Conservation (phyloP, 2,113 vertebrate species). For the Anas platyrhynchos region DNA sequence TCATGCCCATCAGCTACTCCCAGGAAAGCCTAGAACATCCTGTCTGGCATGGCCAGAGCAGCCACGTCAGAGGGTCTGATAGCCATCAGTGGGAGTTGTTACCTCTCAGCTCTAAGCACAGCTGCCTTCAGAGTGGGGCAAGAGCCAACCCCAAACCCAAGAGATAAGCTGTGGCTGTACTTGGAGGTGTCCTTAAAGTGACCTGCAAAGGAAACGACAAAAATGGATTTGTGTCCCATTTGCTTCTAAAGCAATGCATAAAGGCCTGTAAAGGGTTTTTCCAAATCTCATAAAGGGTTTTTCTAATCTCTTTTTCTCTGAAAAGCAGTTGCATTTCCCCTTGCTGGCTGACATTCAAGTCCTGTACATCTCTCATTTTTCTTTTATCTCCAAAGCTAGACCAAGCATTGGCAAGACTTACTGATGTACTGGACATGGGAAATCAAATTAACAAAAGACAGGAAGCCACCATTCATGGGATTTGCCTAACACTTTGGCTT, state of each 20-base stretch:
- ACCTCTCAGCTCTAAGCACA: constrained; percentile 16
- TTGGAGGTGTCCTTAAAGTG: constrained; percentile 29
- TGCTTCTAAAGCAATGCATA: background rate
- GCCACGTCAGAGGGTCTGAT: background rate
- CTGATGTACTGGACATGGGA: background rate
- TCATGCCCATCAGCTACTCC: fast-evolving
- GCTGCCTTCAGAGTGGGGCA: background rate
- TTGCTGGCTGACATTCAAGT: background rate
- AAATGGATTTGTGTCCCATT: background rate
- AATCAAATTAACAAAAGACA: background rate
- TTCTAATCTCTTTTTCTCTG: background rate
- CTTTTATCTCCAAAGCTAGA: background rate
- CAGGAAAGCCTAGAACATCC: background rate
- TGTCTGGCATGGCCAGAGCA: background rate
- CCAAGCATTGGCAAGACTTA: background rate
- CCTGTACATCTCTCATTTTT: background rate
- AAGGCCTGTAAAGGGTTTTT: background rate
- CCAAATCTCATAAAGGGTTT: background rate
- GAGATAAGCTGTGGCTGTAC: background rate
- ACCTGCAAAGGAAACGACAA: constrained; percentile 10
- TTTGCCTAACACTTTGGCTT: background rate
- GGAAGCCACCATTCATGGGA: background rate
- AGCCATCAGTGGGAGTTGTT: fast-evolving
- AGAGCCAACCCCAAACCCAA: constrained; percentile 3
- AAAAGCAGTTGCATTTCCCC: background rate